A percentile compares a stretch with the other conserved stretches of the same genome.
Evolutionary conservation across 2,888 invertebrate genomes (phyloP).

Genomic region (Clitarchus hookeri): DNA sequence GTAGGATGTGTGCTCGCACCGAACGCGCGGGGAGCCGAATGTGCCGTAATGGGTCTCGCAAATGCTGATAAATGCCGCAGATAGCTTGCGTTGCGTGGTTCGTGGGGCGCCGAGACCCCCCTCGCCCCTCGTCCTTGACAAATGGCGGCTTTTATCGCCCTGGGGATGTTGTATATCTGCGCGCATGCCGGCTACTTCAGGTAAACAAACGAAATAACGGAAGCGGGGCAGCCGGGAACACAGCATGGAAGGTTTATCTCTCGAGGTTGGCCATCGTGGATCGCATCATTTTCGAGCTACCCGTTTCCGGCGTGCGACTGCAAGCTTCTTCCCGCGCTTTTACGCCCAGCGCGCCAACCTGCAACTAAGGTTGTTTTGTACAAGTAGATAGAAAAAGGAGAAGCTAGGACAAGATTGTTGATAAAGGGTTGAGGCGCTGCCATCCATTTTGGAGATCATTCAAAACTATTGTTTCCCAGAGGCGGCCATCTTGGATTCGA

Average conservation of each 20-base stretch:
- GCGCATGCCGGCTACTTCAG: conserved; percentile 7
- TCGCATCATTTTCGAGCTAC: neutral
- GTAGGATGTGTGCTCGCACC: neutral
- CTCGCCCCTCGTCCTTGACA: neutral
- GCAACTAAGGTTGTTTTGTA: too few species aligned
- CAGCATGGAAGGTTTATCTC: too few species aligned
- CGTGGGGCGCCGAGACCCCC: neutral
- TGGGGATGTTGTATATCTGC: neutral
- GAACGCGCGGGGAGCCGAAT: neutral
- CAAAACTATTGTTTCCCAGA: too few species aligned
- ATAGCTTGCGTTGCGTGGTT: neutral
- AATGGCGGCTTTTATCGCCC: neutral
- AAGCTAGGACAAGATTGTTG: too few species aligned
- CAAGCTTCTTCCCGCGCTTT: too few species aligned
- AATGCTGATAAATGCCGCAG: conserved; percentile 1
- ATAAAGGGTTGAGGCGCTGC: too few species aligned
- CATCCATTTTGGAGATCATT: too few species aligned
- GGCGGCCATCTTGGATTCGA: too few species aligned
- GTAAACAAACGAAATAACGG: neutral
- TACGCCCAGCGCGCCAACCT: too few species aligned
- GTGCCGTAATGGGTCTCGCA: neutral
- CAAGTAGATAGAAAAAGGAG: too few species aligned
- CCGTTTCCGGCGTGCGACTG: too few species aligned
- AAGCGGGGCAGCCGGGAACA: neutral
- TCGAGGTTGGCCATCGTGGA: too few species aligned